Evolutionary conservation across 2,888 invertebrate genomes (phyloP).

Genomic region (Marronus borbonicus): DNA sequence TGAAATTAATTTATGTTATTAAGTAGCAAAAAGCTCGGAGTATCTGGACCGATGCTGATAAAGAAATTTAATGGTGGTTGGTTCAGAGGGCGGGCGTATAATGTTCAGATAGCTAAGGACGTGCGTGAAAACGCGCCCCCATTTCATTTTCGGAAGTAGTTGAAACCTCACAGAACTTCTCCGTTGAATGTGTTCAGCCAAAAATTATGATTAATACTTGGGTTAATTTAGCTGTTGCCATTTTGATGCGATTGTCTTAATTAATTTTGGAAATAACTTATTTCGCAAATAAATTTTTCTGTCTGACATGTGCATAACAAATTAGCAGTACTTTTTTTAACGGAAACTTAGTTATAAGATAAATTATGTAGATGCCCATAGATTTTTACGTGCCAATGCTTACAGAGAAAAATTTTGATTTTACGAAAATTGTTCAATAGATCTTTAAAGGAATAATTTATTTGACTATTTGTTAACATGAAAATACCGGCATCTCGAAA

Average conservation of each 20-base stretch:
- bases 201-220: constrained; percentile 43
- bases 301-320: no score
- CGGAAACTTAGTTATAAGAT: no score
- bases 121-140: constrained; percentile 23
- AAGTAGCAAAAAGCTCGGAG: constrained; percentile 55
- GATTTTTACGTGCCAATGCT: no score
- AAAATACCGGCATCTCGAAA: no score
- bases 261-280: background rate
- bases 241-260: constrained; percentile 15
- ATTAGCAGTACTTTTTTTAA: no score
- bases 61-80: constrained; percentile 57
- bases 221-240: constrained; percentile 13
- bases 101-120: constrained; percentile 49
- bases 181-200: constrained; percentile 19
- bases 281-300: background rate
- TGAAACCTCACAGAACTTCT: constrained; percentile 11
- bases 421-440: no score
- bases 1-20: constrained; percentile 54
- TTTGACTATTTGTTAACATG: no score
- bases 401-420: no score
- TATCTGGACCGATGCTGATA: constrained; percentile 53
- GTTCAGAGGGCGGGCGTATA: constrained; percentile 55
- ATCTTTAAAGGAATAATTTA: no score
- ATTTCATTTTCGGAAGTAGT: constrained; percentile 23
- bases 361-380: no score